A percentile compares a stretch with the other conserved stretches of the same genome.
These are phyloP conservation scores for Ctenopoma multispine DNA, from an alignment of 2,797 vertebrate genomes.

Conservation along the genomic window DNA sequence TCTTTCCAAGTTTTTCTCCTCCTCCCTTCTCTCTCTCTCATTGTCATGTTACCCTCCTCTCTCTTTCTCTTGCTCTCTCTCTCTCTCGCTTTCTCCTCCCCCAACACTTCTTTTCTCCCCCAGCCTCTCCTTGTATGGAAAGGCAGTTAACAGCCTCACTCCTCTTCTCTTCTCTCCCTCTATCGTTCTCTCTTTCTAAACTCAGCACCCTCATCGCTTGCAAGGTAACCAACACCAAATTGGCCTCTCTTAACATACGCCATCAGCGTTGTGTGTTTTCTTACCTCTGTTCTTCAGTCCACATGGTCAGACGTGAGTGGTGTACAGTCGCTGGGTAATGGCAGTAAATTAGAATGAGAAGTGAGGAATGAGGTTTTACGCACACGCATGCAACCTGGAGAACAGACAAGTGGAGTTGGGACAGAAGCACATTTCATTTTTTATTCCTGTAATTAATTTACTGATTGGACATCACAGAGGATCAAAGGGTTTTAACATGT, in stretches of 20 bases:
- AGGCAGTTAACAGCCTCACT: slow-evolving; percentile 70
- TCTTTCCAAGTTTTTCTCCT: slow-evolving; percentile 66
- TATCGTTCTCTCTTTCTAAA: slow-evolving; percentile 51
- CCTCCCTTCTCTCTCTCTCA: slow-evolving; percentile 54
- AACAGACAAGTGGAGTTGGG: slow-evolving; percentile 41
- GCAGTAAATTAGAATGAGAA: slow-evolving; percentile 33
- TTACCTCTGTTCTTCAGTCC: slow-evolving; percentile 29
- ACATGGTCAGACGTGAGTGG: slow-evolving; percentile 27
- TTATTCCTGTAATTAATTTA: slow-evolving; percentile 46
- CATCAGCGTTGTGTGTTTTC: slow-evolving; percentile 58
- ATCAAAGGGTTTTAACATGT: slow-evolving; percentile 53
- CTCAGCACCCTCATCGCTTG: slow-evolving; percentile 70
- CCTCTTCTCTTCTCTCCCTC: slow-evolving; percentile 57
- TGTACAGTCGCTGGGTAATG: slow-evolving; percentile 58
- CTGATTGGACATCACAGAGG: slow-evolving; percentile 55
- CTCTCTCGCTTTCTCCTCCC: slow-evolving; percentile 66
- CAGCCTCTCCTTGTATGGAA: slow-evolving; percentile 83
- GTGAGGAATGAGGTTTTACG: slow-evolving; percentile 6
- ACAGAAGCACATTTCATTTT: slow-evolving; percentile 18
- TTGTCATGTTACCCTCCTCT: slow-evolving; percentile 64
- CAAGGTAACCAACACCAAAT: slow-evolving; percentile 74
- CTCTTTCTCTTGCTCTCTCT: slow-evolving; percentile 28
- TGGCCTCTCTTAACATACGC: slow-evolving; percentile 44
- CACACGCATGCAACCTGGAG: slow-evolving; percentile 48
- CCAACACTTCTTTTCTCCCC: slow-evolving; percentile 68